These are phyloP conservation scores for Enteromius viviparus DNA, from an alignment of 2,797 vertebrate genomes.

Conservation along the genomic window DNA sequence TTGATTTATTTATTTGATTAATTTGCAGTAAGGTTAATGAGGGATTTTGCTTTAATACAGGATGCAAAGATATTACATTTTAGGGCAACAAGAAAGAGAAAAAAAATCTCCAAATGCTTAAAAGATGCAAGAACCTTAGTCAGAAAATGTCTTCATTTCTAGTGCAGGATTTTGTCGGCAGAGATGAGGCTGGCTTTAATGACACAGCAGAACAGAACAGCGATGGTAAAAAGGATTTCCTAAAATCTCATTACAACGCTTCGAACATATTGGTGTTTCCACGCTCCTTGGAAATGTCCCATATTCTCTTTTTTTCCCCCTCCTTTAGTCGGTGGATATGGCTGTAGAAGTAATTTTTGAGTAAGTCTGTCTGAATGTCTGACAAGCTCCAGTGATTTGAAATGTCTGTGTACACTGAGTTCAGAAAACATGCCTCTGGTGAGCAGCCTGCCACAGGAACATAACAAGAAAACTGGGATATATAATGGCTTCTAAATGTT, in stretches of 20 bases:
- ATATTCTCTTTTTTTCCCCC: not conserved
- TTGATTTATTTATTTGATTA: not conserved
- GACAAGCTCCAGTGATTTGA: conserved; percentile 30
- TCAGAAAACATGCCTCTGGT: conserved; percentile 40
- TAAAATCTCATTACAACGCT: conserved; percentile 42
- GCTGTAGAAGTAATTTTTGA: conserved; percentile 30
- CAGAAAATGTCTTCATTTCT: conserved; percentile 10
- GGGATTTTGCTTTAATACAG: not conserved
- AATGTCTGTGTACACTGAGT: conserved; percentile 16
- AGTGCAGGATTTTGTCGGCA: conserved; percentile 16
- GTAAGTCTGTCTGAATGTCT: conserved; percentile 32
- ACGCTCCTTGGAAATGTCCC: conserved; percentile 9
- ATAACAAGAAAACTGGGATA: conserved; percentile 24
- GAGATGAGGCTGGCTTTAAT: conserved; percentile 40
- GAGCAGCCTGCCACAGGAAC: conserved; percentile 17
- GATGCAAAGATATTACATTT: not conserved
- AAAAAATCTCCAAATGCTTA: not conserved
- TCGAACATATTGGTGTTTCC: conserved; percentile 24
- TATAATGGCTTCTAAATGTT: conserved; percentile 44
- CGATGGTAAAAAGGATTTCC: conserved; percentile 43
- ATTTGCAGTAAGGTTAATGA: not conserved
- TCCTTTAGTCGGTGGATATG: conserved; percentile 15
- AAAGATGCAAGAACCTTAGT: not conserved
- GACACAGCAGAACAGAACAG: conserved; percentile 24
- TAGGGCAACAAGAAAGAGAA: not conserved